phyloP scores from a whole-genome alignment of 2,113 vertebrate species.

The Glaucidium brasilianum region DNA sequence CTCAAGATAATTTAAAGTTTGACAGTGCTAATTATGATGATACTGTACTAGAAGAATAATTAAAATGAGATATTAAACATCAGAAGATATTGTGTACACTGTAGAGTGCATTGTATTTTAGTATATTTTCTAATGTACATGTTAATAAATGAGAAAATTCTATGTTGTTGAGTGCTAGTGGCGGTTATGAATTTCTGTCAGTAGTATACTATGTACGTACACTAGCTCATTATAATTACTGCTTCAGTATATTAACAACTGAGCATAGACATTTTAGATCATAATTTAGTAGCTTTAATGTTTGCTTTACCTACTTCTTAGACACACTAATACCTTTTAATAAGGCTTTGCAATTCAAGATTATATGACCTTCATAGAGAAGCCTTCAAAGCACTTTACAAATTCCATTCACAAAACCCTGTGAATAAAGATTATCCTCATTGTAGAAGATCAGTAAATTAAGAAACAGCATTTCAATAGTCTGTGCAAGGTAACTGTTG shows the following conservation, averaged over 20 bases:
- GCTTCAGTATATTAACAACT: background rate
- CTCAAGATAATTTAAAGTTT: background rate
- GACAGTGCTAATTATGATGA: background rate
- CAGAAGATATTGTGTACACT: background rate
- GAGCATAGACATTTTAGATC: background rate
- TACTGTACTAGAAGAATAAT: background rate
- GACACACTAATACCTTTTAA: background rate
- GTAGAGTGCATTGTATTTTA: background rate
- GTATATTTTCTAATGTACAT: background rate
- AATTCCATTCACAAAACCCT: slow-evolving; percentile 55
- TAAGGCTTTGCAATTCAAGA: slow-evolving; percentile 18
- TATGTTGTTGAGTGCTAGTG: background rate
- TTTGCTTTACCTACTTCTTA: slow-evolving; percentile 18
- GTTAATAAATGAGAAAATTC: background rate
- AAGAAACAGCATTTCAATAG: slow-evolving; percentile 37
- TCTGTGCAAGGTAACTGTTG: background rate
- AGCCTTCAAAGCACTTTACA: background rate
- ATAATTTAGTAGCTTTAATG: background rate
- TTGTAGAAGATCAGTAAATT: slow-evolving; percentile 32
- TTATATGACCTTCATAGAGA: slow-evolving; percentile 18
- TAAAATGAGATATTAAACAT: background rate
- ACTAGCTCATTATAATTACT: background rate
- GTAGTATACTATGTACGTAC: background rate
- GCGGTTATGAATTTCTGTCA: background rate
- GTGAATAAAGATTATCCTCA: slow-evolving; percentile 40